phyloP scores from a whole-genome alignment of 2,888 invertebrate genomes.

The Apotomis capreana region DNA sequence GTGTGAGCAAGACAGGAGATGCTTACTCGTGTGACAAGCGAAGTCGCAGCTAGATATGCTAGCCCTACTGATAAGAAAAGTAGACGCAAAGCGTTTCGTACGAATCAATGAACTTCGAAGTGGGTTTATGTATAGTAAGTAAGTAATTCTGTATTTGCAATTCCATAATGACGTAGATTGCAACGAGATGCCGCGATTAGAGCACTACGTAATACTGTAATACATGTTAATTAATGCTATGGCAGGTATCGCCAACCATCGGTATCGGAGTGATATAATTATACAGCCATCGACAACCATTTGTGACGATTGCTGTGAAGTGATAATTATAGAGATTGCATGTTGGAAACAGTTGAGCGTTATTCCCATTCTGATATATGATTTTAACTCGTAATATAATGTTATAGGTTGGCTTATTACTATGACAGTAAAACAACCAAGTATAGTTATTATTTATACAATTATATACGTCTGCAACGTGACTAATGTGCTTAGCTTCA shows the following conservation, averaged over 20 bases:
- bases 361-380: neutral
- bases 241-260: slow-evolving; percentile 14
- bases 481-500: slow-evolving; percentile 14
- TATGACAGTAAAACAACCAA: neutral
- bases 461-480: slow-evolving; percentile 12
- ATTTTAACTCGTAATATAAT: slow-evolving; percentile 2
- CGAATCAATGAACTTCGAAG: neutral
- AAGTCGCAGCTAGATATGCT: too few relatives aligned
- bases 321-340: slow-evolving; percentile 12
- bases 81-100: neutral
- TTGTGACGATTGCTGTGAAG: slow-evolving; percentile 11
- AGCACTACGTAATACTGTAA: slow-evolving; percentile 26
- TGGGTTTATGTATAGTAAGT: neutral
- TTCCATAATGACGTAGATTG: slow-evolving; percentile 18
- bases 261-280: slow-evolving; percentile 16
- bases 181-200: slow-evolving; percentile 9
- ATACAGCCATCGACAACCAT: slow-evolving; percentile 16
- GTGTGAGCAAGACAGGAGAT: too few relatives aligned
- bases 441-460: neutral
- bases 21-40: too few relatives aligned
- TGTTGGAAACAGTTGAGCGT: neutral
- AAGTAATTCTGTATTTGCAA: slow-evolving; percentile 9
- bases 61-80: too few relatives aligned
- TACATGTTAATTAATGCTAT: slow-evolving; percentile 27
- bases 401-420: neutral